Evolutionary conservation across 1,140 invertebrate species (phyloP).

Genomic region (Ditylenchus dipsaci): DNA sequence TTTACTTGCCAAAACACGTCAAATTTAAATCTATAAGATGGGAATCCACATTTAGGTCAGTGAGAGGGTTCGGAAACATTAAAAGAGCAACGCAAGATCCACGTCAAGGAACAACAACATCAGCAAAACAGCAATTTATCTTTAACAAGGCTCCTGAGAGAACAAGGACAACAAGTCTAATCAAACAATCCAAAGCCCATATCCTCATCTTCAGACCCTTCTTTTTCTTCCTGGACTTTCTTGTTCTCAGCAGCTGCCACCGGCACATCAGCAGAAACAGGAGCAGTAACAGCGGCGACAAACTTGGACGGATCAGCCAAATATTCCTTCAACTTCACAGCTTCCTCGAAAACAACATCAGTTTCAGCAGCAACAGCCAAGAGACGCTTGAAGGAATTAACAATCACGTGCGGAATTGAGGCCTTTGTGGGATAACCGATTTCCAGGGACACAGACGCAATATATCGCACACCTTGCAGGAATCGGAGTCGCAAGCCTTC

Average conservation of each 20-base stretch:
- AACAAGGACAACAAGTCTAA: slow-evolving; percentile 55
- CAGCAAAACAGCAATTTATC: slow-evolving; percentile 19
- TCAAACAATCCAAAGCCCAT: slow-evolving; percentile 64
- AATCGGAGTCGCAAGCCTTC: slow-evolving; percentile 87
- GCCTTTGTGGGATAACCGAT: slow-evolving; percentile 93
- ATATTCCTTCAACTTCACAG: slow-evolving; percentile 67
- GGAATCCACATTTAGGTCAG: no score
- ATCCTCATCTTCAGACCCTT: slow-evolving; percentile 59
- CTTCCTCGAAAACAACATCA: slow-evolving; percentile 88
- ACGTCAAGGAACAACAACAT: no score
- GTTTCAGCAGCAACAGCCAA: slow-evolving; percentile 90
- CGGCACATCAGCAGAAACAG: slow-evolving; percentile 52
- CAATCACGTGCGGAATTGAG: slow-evolving; percentile 90
- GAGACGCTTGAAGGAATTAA: slow-evolving; percentile 95
- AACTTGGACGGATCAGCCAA: slow-evolving; percentile 63
- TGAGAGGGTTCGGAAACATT: no score
- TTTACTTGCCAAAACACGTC: slow-evolving; percentile 53
- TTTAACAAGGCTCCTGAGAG: slow-evolving; percentile 9
- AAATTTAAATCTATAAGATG: not conserved
- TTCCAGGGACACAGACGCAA: slow-evolving; percentile 83
- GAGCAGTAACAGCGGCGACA: slow-evolving; percentile 54
- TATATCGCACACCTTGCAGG: slow-evolving; percentile 77
- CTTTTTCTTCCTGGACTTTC: slow-evolving; percentile 59
- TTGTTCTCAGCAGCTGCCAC: slow-evolving; percentile 40
- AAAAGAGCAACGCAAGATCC: no score